Evolutionary conservation across 2,113 vertebrate species (phyloP).

Genomic region (Canis aureus): DNA sequence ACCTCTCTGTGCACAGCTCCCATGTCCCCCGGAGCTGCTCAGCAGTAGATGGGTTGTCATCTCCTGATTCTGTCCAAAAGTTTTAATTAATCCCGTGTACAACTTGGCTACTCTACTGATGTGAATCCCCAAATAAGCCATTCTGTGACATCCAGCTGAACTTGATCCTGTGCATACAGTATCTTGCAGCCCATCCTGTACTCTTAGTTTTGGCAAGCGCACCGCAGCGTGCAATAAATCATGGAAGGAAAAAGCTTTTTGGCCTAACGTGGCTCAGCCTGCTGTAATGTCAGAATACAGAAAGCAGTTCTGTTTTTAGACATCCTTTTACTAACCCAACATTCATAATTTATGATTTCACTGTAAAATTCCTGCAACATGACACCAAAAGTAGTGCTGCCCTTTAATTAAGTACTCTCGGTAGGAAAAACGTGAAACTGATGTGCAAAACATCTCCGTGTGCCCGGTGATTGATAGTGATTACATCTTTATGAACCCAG

Average conservation of each 20-base stretch:
- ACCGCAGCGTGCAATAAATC: constrained; percentile 95
- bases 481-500: constrained; percentile 94
- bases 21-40: not conserved
- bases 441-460: constrained; percentile 88
- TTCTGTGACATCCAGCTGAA: constrained; percentile 93
- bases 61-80: not conserved
- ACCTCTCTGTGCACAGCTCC: not conserved
- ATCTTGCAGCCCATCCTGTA: constrained; percentile 92
- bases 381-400: constrained; percentile 90
- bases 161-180: constrained; percentile 89
- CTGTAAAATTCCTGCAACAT: constrained; percentile 90
- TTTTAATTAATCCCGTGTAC: constrained; percentile 62
- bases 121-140: constrained; percentile 82
- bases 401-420: constrained; percentile 90
- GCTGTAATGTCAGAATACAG: constrained; percentile 89
- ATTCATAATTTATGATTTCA: constrained; percentile 92
- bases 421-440: constrained; percentile 89
- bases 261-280: constrained; percentile 86
- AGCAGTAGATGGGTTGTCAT: not conserved
- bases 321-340: constrained; percentile 89
- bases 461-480: constrained; percentile 92
- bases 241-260: constrained; percentile 91
- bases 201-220: constrained; percentile 95
- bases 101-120: constrained; percentile 73
- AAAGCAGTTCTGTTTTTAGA: constrained; percentile 91